These are phyloP conservation scores for Drosophila bocki DNA, from an alignment of 1,140 invertebrate species.

Conservation along the genomic window DNA sequence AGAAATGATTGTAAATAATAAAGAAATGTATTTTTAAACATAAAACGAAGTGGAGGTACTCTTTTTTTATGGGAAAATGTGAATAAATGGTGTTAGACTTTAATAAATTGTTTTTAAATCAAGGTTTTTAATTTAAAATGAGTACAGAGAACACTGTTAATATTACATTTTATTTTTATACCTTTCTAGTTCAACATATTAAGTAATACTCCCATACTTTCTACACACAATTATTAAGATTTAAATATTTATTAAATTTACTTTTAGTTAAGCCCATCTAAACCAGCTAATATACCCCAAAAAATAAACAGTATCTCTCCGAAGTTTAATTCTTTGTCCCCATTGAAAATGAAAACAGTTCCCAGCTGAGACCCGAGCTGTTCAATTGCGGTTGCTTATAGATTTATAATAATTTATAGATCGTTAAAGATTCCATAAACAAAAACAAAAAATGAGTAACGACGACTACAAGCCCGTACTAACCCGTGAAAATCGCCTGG, in stretches of 20 bases:
- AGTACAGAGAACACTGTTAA: not conserved
- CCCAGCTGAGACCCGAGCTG: not conserved
- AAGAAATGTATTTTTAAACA: not conserved
- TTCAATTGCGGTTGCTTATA: not conserved
- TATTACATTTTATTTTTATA: too few relatives aligned
- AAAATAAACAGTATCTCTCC: not conserved
- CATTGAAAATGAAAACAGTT: conserved; percentile 39
- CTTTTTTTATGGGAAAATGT: not conserved
- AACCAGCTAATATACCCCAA: not conserved
- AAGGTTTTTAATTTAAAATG: not conserved
- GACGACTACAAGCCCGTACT: conserved; percentile 47
- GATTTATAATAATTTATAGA: not conserved
- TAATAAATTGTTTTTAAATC: not conserved
- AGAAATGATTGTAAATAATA: conserved; percentile 32
- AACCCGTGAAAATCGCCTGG: conserved; percentile 49
- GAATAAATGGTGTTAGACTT: not conserved
- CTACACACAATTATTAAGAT: not conserved
- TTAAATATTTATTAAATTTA: not conserved
- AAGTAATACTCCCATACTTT: not conserved
- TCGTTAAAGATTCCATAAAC: not conserved
- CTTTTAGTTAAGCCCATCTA: too few relatives aligned
- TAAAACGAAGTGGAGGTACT: not conserved
- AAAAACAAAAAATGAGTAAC: conserved; percentile 44
- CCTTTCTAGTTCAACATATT: not conserved
- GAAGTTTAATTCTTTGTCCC: not conserved